Evolutionary conservation across 2,113 vertebrate species (phyloP), one percentile per base, ranked within the genome.

Genomic region (Larimichthys crocea): DNA sequence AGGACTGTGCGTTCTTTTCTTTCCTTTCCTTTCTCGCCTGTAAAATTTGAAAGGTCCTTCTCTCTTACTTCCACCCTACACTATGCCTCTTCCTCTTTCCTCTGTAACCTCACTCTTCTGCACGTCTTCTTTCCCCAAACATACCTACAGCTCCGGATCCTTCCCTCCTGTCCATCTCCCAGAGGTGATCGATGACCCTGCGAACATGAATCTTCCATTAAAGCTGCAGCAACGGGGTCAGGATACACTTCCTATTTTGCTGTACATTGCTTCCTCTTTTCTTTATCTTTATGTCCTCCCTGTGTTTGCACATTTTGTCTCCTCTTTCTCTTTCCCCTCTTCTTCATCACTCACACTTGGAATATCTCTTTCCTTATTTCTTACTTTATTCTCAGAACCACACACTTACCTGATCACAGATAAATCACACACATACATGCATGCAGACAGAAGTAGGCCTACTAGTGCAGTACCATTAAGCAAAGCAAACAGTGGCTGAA

Each of bases 181-280:
- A 61, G 26, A 81, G 77, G 86, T 86, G 90, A 93, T 94, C 83
- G 79, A 91, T 91, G 90, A 90, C 83, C 82, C 75, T 42, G 74
- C 26, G 64, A 92, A 94, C 93, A 95, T 35, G 84, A 90, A 85
- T 92, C 84, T 91, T 94, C 92, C 94, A 94, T 95, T 94, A 94
- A 88, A 88, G 63, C 79, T 74, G 60, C 64, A 86, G 72, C 71
- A 50, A 72, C 57, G 20, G 75, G 70, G 78, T 88, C 80, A 91
- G 84, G 76, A 81, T 69, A 89, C 62, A 65, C 81, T 64, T 86
- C 66, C 66, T 53, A 65, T 15, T 66, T 55, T 62, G 19, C 72
- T 60, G 53, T 82, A 40, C 35, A 35, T 42, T 3, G 0, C 63
- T 61, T 48, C 24, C 22, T 35, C 24, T 56, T 76, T 76, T 69